Evolutionary conservation across 1,140 invertebrate species (phyloP), one percentile per base, ranked within the genome.

Genomic region (Drosophila micromelanica): DNA sequence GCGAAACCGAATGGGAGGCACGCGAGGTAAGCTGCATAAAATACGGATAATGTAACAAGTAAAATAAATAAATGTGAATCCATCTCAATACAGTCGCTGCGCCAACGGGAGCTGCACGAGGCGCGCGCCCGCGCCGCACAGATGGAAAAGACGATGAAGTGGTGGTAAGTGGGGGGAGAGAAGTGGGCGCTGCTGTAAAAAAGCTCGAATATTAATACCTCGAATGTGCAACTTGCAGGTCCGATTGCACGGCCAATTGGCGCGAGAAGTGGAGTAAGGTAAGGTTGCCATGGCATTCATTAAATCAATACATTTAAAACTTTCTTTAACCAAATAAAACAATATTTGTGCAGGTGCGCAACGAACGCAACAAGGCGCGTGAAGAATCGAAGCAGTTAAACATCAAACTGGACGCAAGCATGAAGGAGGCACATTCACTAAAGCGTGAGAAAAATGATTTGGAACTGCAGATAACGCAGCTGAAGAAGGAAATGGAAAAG

Each of bases 111-210:
- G 91, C 92, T 99, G 62, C 97, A 98, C 78, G 97, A 99, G 90
- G 97, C 97, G 0, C 93, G 97, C 70, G 97, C 97, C 1, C 92
- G 98, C 62, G 97, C 97, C 4, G 95, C 97, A 0, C 98, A 99
- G 92, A 99, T 99, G 98, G 98, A 99, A 91, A 99, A 99, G 93
- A 99, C 98, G 0, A 99, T 99, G 97, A 93, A 97, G 55, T 99
- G 98, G 98, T 99, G 98, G 81, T 86, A 69, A 65, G 78, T 81
- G 8, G n/a, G 8, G 11, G 12, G 1, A 6, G 11, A 17, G 13
- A 6, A 13, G 5, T 5, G 20, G 11, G 7, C 17, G 2, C 4
- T 1, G 32, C 32, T 27, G 27, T 27, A 5, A 5, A 27, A 2
- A 27, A 35, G 7, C 9, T 35, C 32, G 8, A 6, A 8, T 35